Base-by-base conservation (phyloP, 30 jellyfish, hydroid and myxozoan genomes). In the Cassiopea xamachana region DNA sequence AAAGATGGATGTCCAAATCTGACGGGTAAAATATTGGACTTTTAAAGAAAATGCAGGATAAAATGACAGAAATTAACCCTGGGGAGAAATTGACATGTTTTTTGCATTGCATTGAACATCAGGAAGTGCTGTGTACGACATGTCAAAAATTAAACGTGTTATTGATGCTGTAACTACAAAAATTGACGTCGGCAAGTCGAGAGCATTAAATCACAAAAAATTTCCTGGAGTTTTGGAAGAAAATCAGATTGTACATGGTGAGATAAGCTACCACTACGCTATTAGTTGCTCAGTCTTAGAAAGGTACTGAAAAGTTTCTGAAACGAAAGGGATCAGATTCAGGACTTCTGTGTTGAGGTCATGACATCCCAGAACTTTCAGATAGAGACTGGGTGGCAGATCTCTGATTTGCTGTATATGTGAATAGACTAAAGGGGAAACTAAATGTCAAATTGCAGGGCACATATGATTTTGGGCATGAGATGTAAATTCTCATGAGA, bases 1-100 rank as follows among this genome's bases (percentile, higher is more conserved):
- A 79, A 5, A 79, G 87, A 79, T 79, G 87, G 87, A n/a, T 15
- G 39, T 79, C 87, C 80, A 55, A 79, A 79, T 79, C 62, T 79
- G 80, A 79, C 87, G 44, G 87, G 69, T 9, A 79, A 79, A 79
- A 61, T 46, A 82, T 55, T 48, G 87, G 73, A n/a, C 51, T 55
- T 14, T 48, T 79, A 61, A 27, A 55, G 69, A 61, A 43, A 61
- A 46, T 79, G 69, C 73, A 46, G 87, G 76, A 67, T 13, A 67
- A 61, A 67, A 19, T 67, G 76, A 67, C 76, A 19, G 76, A 67
- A 67, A 67, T 67, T 67, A 6, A 19, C 76, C 76, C 76, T 67
- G 76, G 39, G 69, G 12, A 55, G 75, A 48, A 55, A 79, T 3
- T 47, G 17, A 44, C 72, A 3, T 9, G 9, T 2, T 61, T 46